Conservation (phyloP, 2,888 invertebrate genomes). For the Heliconius cydno region DNA sequence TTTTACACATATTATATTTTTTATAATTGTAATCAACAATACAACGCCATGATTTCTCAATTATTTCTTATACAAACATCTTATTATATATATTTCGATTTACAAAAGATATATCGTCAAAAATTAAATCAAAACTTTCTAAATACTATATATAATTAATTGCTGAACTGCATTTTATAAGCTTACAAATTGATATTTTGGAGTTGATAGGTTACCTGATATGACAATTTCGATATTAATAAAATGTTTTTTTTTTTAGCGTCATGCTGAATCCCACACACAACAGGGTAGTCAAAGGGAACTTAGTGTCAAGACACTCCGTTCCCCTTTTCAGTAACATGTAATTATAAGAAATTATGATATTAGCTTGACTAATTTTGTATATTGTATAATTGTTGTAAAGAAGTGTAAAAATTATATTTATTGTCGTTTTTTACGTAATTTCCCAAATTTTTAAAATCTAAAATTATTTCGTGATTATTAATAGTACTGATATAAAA, state of each 20-base stretch:
- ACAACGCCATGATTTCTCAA: conserved; percentile 21
- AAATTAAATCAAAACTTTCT: conserved; percentile 15
- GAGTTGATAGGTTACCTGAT: conserved; percentile 54
- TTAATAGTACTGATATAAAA: neutral
- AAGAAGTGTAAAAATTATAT: conserved; percentile 9
- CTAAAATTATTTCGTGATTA: neutral
- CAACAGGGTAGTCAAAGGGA: too few relatives aligned
- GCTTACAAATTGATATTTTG: conserved; percentile 10
- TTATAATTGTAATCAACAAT: conserved; percentile 28
- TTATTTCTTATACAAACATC: conserved; percentile 9
- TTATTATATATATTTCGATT: conserved; percentile 6
- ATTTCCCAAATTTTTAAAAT: neutral
- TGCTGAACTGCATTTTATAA: conserved; percentile 3
- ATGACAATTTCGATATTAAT: conserved; percentile 69
- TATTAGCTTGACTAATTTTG: neutral
- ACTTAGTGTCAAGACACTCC: too few relatives aligned
- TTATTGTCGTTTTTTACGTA: neutral
- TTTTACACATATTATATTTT: conserved; percentile 30
- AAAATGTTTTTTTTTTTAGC: neutral
- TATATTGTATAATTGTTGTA: conserved; percentile 5
- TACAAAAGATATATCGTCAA: conserved; percentile 19
- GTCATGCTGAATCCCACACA: too few relatives aligned
- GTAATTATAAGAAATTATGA: neutral
- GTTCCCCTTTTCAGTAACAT: conserved; percentile 15
- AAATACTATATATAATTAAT: conserved; percentile 12